Conservation (phyloP, 2,888 invertebrate genomes). For the Carabus problematicus region DNA sequence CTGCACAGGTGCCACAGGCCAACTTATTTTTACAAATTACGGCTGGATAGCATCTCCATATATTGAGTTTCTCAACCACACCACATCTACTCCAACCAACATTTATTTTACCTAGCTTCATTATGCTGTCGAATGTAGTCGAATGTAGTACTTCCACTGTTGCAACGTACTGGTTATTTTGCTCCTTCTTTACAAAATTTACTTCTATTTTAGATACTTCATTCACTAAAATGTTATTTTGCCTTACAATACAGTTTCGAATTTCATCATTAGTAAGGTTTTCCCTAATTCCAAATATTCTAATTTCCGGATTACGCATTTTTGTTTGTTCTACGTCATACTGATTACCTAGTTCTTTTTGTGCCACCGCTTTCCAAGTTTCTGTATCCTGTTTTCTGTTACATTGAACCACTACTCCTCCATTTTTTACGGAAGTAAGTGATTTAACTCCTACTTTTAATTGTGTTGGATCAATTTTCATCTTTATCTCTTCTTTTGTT, state of each 20-base stretch:
- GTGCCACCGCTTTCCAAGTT: background rate
- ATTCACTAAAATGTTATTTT: too few species aligned
- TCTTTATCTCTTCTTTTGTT: constrained; percentile 13
- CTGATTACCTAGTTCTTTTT: background rate
- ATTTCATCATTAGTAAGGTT: too few species aligned
- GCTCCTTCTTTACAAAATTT: background rate
- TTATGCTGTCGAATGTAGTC: constrained; percentile 3
- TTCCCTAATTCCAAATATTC: background rate
- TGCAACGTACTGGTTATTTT: background rate
- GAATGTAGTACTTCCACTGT: background rate
- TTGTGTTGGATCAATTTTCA: constrained; percentile 9
- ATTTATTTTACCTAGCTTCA: constrained; percentile 3
- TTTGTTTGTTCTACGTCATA: constrained; percentile 2
- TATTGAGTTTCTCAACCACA: constrained; percentile 7
- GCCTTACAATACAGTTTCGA: background rate
- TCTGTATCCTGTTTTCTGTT: background rate
- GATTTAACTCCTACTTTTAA: background rate
- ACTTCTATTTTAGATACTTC: too few species aligned
- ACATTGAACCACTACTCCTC: constrained; percentile 9
- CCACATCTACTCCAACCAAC: constrained; percentile 10
- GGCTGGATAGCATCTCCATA: constrained; percentile 11
- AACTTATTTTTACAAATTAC: background rate
- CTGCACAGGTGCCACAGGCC: constrained; percentile 4
- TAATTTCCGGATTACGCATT: background rate
- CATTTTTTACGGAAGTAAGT: background rate